These are phyloP conservation scores for Pseudorasbora parva DNA, from an alignment of 2,113 vertebrate genomes.

Conservation along the genomic window DNA sequence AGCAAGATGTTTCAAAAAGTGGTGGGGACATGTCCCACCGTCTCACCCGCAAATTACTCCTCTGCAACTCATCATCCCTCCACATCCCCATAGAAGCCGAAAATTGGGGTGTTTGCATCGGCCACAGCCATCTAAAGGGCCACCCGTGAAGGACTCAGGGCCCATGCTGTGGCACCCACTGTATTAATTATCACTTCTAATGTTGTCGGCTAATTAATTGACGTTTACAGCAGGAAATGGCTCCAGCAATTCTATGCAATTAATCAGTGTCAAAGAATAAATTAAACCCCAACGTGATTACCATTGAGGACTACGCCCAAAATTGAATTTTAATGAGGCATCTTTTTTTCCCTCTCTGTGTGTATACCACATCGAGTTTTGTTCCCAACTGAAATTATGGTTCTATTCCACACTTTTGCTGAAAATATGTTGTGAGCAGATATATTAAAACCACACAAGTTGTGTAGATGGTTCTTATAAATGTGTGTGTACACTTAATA, in stretches of 20 bases:
- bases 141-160: slow-evolving; percentile 40
- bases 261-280: slow-evolving; percentile 73
- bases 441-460: background rate
- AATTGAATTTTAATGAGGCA: slow-evolving; percentile 66
- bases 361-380: slow-evolving; percentile 29
- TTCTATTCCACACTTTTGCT: background rate
- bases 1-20: no score
- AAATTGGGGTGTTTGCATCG: slow-evolving; percentile 40
- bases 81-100: background rate
- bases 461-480: slow-evolving; percentile 9
- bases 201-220: slow-evolving; percentile 78
- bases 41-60: no score
- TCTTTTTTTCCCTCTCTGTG: slow-evolving; percentile 26
- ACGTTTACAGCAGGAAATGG: slow-evolving; percentile 72
- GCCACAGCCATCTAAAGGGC: slow-evolving; percentile 43
- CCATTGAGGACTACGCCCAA: slow-evolving; percentile 58
- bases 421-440: background rate
- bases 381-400: background rate
- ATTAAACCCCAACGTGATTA: slow-evolving; percentile 68
- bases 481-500: background rate
- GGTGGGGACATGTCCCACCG: no score
- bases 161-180: slow-evolving; percentile 64
- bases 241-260: slow-evolving; percentile 68
- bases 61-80: background rate
- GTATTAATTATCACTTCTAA: slow-evolving; percentile 77